phyloP scores from a whole-genome alignment of 2,797 vertebrate species.

The Cygnus olor region DNA sequence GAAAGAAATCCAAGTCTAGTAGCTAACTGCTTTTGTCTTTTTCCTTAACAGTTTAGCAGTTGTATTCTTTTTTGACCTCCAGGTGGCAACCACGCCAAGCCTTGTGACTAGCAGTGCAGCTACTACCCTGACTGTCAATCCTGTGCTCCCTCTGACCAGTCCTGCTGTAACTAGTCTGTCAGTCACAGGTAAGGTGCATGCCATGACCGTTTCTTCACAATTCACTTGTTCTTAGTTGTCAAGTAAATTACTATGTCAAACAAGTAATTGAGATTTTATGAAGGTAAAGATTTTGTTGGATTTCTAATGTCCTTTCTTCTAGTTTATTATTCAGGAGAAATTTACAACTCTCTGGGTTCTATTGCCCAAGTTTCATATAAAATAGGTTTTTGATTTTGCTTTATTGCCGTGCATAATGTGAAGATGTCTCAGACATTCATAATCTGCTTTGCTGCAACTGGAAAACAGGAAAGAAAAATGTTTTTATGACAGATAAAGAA shows the following conservation, averaged over 20 bases:
- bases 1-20: not conserved
- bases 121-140: slow-evolving; percentile 95
- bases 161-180: slow-evolving; percentile 87
- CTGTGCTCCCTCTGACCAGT: slow-evolving; percentile 94
- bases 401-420: not conserved
- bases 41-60: not conserved
- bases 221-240: not conserved
- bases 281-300: not conserved
- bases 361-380: not conserved
- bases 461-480: not conserved
- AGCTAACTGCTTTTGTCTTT: not conserved
- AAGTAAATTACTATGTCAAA: not conserved
- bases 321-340: not conserved
- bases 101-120: slow-evolving; percentile 96
- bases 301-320: not conserved
- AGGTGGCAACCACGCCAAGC: slow-evolving; percentile 97
- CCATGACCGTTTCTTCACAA: not conserved
- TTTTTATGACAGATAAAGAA: not conserved
- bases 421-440: not conserved
- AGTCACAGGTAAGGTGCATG: slow-evolving; percentile 86
- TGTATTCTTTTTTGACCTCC: slow-evolving; percentile 65
- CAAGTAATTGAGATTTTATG: not conserved
- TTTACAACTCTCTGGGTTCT: not conserved
- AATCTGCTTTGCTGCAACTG: not conserved
- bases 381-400: not conserved